These are phyloP conservation scores for Chrysolina oricalcia DNA, from an alignment of 2,888 invertebrate species.

Conservation along the genomic window DNA sequence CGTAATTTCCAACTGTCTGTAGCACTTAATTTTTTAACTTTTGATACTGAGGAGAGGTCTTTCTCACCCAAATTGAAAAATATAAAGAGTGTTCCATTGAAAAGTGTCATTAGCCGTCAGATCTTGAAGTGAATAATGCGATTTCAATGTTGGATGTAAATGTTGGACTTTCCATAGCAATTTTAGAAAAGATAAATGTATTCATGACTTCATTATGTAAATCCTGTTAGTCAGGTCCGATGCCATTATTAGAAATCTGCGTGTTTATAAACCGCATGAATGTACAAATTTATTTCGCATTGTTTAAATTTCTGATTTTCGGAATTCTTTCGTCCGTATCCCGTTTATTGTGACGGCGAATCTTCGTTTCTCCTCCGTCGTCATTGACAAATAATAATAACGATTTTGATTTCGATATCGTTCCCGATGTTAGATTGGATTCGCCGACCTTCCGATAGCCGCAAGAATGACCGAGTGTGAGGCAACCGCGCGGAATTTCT, in stretches of 20 bases:
- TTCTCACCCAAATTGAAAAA: no score
- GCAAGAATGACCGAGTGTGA: conserved; percentile 17
- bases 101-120: no score
- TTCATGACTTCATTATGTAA: neutral
- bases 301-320: no score
- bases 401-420: conserved; percentile 13
- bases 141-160: no score
- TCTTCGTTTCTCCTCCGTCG: neutral
- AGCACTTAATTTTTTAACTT: no score
- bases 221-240: neutral
- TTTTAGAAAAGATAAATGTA: neutral
- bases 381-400: conserved; percentile 3
- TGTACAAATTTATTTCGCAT: neutral
- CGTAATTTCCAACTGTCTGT: no score
- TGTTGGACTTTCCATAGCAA: no score
- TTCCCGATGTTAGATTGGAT: conserved; percentile 1
- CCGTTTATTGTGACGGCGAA: neutral
- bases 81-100: no score
- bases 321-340: neutral
- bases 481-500: conserved; percentile 1
- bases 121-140: no score
- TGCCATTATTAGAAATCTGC: neutral
- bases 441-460: conserved; percentile 11
- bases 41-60: no score
- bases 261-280: neutral